Evolutionary conservation across 2,113 vertebrate species (phyloP), one percentile per base, ranked within the genome.

Genomic region (Apus apus): DNA sequence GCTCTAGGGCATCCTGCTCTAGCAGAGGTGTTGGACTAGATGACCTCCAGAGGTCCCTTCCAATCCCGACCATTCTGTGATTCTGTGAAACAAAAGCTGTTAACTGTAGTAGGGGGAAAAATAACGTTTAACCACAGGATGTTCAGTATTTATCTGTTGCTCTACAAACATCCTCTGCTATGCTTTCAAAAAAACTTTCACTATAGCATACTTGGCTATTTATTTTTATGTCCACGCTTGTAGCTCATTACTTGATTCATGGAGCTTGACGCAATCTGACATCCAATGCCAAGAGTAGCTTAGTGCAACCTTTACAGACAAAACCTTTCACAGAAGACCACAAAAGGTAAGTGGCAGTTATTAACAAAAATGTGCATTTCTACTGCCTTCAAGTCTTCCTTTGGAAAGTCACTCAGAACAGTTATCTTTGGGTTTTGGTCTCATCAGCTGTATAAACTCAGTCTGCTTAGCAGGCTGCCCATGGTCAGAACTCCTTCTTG

Each of bases 121-220:
- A 36, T 4, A 36, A 57, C 11, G 61, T 56, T 91, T 93, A 91
- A 87, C 48, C 45, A 91, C 77, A 72, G 92, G 89, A 91, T 95
- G 71, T 46, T 75, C 81, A 75, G 8, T 64, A 8, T 87, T 94
- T 93, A 34, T 77, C 86, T 95, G 51, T 38, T 78, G 61, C 29
- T 84, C 38, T 76, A 60, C 51, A 87, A 93, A 95, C 89, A 91
- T 81, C 81, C 70, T 89, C 74, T 89, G 15, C 29, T 34, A 61
- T 62, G 18, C 19, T 85, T 62, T 68, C 48, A 38, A 76, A 76
- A 82, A 48, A 89, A 79, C 87, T 89, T 89, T 82, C 58, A 56
- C 87, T 61, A 32, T 2, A 32, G 13, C 43, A 38, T 16, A 23
- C 27, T 79, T 46, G 3, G 27, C 5, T 83, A 43, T 62, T 76